These are phyloP conservation scores for Acutogordius australiensis DNA, from an alignment of 2,888 invertebrate genomes.

Conservation along the genomic window DNA sequence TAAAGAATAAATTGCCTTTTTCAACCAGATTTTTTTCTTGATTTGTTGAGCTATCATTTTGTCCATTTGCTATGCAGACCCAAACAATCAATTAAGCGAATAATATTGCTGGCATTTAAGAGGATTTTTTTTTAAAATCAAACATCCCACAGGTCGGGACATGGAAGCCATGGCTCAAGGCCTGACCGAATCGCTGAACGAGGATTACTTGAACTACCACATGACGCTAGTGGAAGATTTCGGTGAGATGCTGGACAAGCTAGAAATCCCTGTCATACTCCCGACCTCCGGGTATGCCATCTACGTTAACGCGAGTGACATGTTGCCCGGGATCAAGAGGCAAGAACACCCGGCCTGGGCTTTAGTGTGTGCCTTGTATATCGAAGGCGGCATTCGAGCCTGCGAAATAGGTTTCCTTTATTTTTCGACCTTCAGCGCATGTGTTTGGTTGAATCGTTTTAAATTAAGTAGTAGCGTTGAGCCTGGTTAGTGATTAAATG, in stretches of 20 bases:
- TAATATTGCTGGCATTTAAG: too few species aligned
- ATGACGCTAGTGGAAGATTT: background rate
- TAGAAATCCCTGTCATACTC: background rate
- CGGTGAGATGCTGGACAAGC: background rate
- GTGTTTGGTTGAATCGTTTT: too few species aligned
- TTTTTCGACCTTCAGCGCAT: too few species aligned
- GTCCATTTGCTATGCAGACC: too few species aligned
- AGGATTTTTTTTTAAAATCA: too few species aligned
- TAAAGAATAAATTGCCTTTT: too few species aligned
- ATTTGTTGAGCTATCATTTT: too few species aligned
- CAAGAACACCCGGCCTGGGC: background rate
- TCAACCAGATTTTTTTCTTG: too few species aligned
- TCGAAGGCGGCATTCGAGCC: constrained; percentile 3
- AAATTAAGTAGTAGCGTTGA: too few species aligned
- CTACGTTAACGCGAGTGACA: background rate
- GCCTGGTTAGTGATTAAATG: too few species aligned
- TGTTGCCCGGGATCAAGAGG: background rate
- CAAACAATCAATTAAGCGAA: too few species aligned
- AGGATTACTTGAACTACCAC: constrained; percentile 3
- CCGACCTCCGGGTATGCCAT: background rate
- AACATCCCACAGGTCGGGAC: too few species aligned
- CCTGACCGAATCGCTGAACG: background rate
- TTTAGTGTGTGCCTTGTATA: background rate
- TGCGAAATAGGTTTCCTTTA: background rate
- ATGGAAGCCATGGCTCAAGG: background rate